phyloP scores from a whole-genome alignment of 2,797 vertebrate genomes.

The Hoplostethus mediterraneus region DNA sequence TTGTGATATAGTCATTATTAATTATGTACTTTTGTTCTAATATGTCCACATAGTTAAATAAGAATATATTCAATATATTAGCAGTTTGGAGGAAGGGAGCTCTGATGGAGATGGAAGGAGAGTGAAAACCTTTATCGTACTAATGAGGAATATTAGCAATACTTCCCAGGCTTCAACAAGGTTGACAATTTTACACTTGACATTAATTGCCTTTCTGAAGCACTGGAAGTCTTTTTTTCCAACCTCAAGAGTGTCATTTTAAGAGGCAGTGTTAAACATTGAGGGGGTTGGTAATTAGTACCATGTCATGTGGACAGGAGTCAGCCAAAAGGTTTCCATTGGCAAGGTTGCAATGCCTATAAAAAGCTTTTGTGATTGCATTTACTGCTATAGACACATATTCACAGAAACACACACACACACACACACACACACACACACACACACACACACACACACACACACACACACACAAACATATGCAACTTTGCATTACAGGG shows the following conservation, averaged over 20 bases:
- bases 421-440: neutral
- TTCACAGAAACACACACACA: neutral
- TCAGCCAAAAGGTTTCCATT: slow-evolving; percentile 73
- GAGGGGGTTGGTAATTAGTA: slow-evolving; percentile 72
- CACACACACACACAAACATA: slow-evolving; percentile 12
- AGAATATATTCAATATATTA: neutral
- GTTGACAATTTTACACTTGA: slow-evolving; percentile 85
- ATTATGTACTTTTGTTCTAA: no score
- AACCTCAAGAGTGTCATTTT: slow-evolving; percentile 76
- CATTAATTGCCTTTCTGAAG: slow-evolving; percentile 83
- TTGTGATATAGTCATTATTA: slow-evolving; percentile 6
- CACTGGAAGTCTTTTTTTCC: slow-evolving; percentile 65
- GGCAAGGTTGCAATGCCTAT: slow-evolving; percentile 70
- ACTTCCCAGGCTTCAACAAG: slow-evolving; percentile 71
- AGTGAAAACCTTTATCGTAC: slow-evolving; percentile 77
- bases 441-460: neutral
- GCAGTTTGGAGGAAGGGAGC: slow-evolving; percentile 47
- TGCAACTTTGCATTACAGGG: slow-evolving; percentile 21
- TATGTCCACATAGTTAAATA: neutral
- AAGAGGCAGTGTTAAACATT: slow-evolving; percentile 71
- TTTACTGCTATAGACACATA: slow-evolving; percentile 32
- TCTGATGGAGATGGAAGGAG: slow-evolving; percentile 69
- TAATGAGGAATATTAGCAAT: slow-evolving; percentile 81
- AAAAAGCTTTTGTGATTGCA: slow-evolving; percentile 53
- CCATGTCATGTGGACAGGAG: slow-evolving; percentile 59